Evolutionary conservation across 2,113 vertebrate genomes (phyloP).

Genomic region (Megaceryle torquata): DNA sequence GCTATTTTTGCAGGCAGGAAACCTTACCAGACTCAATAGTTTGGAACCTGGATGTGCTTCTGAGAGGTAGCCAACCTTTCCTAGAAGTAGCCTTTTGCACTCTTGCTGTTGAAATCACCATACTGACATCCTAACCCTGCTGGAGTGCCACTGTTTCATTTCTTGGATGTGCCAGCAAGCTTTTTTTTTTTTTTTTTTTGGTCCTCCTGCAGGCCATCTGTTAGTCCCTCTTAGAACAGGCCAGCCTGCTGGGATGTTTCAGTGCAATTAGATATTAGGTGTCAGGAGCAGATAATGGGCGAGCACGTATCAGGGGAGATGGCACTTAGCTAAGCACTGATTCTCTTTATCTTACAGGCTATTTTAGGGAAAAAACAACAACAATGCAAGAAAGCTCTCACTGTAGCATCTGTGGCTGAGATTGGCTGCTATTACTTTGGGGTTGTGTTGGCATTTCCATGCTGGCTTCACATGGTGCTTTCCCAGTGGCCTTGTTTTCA

Average conservation of each 20-base stretch:
- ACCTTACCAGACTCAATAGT: neutral
- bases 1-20: neutral
- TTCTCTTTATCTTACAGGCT: constrained; percentile 11
- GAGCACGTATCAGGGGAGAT: neutral
- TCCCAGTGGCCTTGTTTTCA: constrained; percentile 55
- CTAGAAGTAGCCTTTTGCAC: neutral
- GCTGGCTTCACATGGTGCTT: neutral
- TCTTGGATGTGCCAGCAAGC: neutral
- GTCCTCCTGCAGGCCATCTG: neutral
- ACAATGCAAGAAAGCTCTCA: neutral
- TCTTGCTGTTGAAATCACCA: neutral
- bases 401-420: neutral
- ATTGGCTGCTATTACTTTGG: neutral
- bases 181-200: neutral
- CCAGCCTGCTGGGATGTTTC: neutral
- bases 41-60: neutral
- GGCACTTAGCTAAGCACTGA: constrained; percentile 29
- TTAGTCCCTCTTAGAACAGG: neutral
- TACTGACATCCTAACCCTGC: neutral
- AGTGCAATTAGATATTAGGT: constrained; percentile 31
- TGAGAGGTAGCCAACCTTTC: constrained; percentile 20
- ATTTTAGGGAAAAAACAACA: constrained; percentile 50
- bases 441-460: neutral
- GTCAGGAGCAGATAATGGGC: constrained; percentile 38
- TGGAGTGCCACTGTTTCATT: neutral